Evolutionary conservation across 2,113 vertebrate species (phyloP).

Genomic region (Propithecus coquereli): DNA sequence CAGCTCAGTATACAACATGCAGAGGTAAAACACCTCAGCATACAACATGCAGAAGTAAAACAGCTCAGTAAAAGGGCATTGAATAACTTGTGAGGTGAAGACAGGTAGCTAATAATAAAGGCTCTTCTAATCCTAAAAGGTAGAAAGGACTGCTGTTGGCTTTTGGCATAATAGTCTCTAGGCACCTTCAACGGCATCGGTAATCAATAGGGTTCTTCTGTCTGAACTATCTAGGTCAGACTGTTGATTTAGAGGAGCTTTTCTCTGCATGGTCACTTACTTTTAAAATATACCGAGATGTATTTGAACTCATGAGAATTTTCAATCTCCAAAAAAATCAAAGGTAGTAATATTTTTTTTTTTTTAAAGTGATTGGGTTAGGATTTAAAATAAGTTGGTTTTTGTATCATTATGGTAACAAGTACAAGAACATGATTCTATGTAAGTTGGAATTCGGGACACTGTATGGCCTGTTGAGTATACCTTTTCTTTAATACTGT

Average conservation of each 20-base stretch:
- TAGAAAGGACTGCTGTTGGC: not conserved
- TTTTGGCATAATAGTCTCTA: not conserved
- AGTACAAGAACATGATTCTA: not conserved
- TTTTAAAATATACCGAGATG: not conserved
- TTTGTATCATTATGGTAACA: not conserved
- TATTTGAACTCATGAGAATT: not conserved
- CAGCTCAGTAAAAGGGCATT: no score
- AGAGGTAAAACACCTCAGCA: no score
- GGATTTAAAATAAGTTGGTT: not conserved
- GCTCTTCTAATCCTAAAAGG: not conserved
- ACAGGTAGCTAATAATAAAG: no score
- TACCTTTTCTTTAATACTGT: not conserved
- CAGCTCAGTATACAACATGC: no score
- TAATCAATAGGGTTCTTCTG: rapidly evolving
- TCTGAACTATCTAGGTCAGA: not conserved
- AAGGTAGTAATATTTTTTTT: not conserved
- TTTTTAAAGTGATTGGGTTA: not conserved
- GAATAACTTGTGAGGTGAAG: not conserved
- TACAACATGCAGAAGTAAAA: no score
- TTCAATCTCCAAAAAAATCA: not conserved
- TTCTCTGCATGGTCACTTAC: not conserved
- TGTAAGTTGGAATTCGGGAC: not conserved
- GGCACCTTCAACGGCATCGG: not conserved
- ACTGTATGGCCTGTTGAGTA: not conserved
- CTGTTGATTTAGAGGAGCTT: not conserved